Conservation (phyloP, 2,797 vertebrate genomes). For the Rhincodon typus region DNA sequence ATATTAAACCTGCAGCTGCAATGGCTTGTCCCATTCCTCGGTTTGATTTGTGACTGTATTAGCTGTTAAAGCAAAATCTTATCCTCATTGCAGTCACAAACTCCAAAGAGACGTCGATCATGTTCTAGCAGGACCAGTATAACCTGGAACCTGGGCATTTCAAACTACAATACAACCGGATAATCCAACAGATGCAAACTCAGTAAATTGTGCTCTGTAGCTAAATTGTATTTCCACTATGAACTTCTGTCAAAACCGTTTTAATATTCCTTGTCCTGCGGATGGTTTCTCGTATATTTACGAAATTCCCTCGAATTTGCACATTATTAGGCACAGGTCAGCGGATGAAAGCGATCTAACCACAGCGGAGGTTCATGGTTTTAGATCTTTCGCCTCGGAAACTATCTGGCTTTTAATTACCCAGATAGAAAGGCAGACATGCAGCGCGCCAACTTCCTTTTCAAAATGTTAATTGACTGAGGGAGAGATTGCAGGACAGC, state of each 20-base stretch:
- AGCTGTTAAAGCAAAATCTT: neutral
- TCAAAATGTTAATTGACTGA: neutral
- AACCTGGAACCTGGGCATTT: neutral
- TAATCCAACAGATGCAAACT: neutral
- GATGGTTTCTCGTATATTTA: neutral
- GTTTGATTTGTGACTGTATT: neutral
- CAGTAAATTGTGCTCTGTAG: neutral
- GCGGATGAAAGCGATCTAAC: neutral
- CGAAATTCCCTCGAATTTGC: neutral
- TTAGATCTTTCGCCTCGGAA: neutral
- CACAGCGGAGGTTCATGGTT: neutral
- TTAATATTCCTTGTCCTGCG: neutral
- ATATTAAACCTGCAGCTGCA: neutral
- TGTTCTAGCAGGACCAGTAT: neutral
- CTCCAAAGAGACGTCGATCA: no score
- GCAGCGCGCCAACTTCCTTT: neutral
- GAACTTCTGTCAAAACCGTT: neutral
- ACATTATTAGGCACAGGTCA: neutral
- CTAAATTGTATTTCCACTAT: neutral
- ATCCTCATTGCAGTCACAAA: neutral
- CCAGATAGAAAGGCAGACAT: neutral
- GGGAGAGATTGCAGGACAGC: constrained; percentile 23
- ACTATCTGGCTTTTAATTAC: constrained; percentile 20
- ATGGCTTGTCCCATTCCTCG: neutral
- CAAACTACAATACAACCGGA: neutral